Evolutionary conservation across 2,888 invertebrate species (phyloP).

Genomic region (Protula sp.): DNA sequence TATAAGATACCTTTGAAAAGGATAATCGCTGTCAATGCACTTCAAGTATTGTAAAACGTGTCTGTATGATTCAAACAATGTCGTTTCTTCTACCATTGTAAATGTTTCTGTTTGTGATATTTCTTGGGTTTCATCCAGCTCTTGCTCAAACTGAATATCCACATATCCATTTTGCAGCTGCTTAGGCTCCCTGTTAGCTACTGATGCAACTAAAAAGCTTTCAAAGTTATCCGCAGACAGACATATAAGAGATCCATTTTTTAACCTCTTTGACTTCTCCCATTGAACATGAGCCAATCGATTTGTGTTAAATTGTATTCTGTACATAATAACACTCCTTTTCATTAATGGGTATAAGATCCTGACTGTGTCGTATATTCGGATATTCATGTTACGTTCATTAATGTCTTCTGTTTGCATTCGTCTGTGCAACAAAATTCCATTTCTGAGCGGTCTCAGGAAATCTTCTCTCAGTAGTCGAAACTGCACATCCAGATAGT

Average conservation of each 20-base stretch:
- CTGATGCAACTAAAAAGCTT: constrained; percentile 66
- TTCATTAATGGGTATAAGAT: constrained; percentile 27
- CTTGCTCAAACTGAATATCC: constrained; percentile 28
- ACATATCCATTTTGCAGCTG: constrained; percentile 41
- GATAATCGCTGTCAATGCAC: constrained; percentile 58
- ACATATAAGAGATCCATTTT: constrained; percentile 69
- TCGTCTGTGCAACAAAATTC: constrained; percentile 56
- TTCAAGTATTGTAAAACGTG: constrained; percentile 70
- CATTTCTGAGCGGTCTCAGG: constrained; percentile 67
- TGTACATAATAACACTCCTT: constrained; percentile 26
- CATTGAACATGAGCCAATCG: constrained; percentile 36
- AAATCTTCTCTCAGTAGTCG: constrained; percentile 75
- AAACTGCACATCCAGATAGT: constrained; percentile 74
- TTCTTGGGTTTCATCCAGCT: constrained; percentile 10
- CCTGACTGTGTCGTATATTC: constrained; percentile 30
- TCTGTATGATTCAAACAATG: constrained; percentile 77
- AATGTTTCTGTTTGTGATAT: constrained; percentile 20
- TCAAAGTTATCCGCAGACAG: constrained; percentile 68
- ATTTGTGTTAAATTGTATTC: constrained; percentile 20
- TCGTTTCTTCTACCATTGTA: constrained; percentile 70
- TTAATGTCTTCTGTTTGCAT: background rate
- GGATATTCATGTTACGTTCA: constrained; percentile 17
- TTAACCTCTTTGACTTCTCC: constrained; percentile 61
- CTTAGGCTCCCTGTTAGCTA: constrained; percentile 38
- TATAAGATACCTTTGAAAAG: constrained; percentile 67